Base-by-base conservation (phyloP, 2,113 vertebrate species). In the Lophotis ruficrista region DNA sequence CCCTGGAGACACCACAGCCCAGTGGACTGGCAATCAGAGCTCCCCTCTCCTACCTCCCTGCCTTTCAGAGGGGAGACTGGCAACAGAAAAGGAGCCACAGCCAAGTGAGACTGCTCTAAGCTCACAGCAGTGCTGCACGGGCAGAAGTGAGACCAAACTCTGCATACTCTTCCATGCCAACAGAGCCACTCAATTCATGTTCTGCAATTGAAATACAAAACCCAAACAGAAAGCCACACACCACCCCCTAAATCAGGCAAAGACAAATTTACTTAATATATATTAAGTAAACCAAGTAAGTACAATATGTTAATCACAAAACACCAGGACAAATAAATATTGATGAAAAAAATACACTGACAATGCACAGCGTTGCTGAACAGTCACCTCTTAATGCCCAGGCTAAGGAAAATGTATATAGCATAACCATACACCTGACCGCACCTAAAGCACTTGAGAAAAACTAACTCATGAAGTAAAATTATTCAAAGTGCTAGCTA, bases 221-320 rank as follows among this genome's bases (percentile, higher is more conserved):
- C 47, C 6, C 33, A 62, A 69, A 65, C 17, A 51, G 37, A 91
- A 89, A 70, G 17, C 41, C 65, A 82, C 31, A 78, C 10, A 28
- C 3, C 10, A 19, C 0, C 0, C 3, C n/a, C 24, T 9, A 12
- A 60, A 86, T 58, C 12, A 69, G 27, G 23, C 54, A 30, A 48
- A 73, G 37, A 57, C 11, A 50, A 7, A 37, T 57, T 83, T 60
- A 51, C 22, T 72, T 47, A 13, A 45, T 22, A 38, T 16, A 64
- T 25, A n/a, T 8, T 7, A 64, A 70, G 24, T 58, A 85, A 72
- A 70, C 56, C 45, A 83, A 73, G 75, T 43, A 77, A 87, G 13
- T 12, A 37, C 3, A 11, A 24, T 10, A n/a, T 12, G 11, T 24
- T 73, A 77, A 61, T 37, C 23, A 41, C 10, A 54, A 71, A 83